These are phyloP conservation scores for Yponomeuta sedellus DNA, from an alignment of 2,888 invertebrate species.

Conservation along the genomic window DNA sequence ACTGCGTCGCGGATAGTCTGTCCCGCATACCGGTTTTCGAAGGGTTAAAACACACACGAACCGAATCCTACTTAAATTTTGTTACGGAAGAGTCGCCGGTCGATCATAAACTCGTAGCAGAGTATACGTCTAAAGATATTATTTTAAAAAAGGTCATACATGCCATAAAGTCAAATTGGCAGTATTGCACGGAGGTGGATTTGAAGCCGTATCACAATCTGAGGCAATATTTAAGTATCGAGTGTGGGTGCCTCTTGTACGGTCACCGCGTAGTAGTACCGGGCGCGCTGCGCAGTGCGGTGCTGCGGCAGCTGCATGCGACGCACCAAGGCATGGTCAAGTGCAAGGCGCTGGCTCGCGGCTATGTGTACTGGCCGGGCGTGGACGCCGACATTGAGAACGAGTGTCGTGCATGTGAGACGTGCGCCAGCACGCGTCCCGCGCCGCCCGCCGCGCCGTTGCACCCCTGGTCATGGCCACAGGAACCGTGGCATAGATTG, in stretches of 20 bases:
- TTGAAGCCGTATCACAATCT: neutral
- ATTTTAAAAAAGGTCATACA: neutral
- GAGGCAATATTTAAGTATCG: conserved; percentile 5
- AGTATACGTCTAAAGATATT: neutral
- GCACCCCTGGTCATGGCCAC: too few relatives aligned
- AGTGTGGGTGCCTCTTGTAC: neutral
- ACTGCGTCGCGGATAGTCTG: conserved; percentile 15
- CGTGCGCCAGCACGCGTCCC: too few relatives aligned
- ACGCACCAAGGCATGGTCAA: too few relatives aligned
- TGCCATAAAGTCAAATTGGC: conserved; percentile 7
- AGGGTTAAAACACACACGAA: neutral
- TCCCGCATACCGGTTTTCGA: conserved; percentile 5
- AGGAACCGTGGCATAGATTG: too few relatives aligned
- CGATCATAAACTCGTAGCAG: neutral
- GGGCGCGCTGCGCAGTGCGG: too few relatives aligned
- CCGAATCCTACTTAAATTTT: conserved; percentile 5
- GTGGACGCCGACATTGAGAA: too few relatives aligned
- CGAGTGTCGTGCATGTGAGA: too few relatives aligned
- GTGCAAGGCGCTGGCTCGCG: too few relatives aligned
- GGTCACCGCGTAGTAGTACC: neutral
- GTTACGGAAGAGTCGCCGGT: neutral
- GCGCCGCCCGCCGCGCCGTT: too few relatives aligned
- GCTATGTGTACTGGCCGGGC: too few relatives aligned
- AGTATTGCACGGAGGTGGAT: conserved; percentile 3
- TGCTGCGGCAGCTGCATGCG: too few relatives aligned